Conservation (phyloP, 2,797 vertebrate species). For the Varecia variegata region DNA sequence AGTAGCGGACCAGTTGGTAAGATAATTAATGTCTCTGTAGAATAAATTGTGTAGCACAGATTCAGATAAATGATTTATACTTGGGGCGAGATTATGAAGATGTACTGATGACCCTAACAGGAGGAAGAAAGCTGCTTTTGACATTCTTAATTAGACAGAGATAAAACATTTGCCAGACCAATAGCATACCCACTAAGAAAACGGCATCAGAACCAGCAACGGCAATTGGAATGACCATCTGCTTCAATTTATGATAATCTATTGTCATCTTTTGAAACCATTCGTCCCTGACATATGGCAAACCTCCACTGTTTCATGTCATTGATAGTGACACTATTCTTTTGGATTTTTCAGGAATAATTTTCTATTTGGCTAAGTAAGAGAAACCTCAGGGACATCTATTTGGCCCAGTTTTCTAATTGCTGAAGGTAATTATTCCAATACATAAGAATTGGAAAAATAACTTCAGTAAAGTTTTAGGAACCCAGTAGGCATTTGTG, state of each 20-base stretch:
- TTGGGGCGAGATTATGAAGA: conserved; percentile 34
- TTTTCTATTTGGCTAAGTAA: background rate
- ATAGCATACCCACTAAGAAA: background rate
- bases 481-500: background rate
- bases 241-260: background rate
- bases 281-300: background rate
- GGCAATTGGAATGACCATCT: background rate
- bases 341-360: background rate
- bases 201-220: background rate
- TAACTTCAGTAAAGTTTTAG: background rate
- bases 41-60: conserved; percentile 50
- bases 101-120: background rate
- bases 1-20: conserved; percentile 24
- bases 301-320: background rate
- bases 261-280: conserved; percentile 7
- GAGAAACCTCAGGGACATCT: background rate
- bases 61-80: conserved; percentile 44
- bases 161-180: conserved; percentile 50
- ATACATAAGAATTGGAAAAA: background rate
- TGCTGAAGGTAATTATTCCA: background rate
- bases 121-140: conserved; percentile 44
- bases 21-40: conserved; percentile 56
- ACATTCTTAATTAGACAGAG: conserved; percentile 57
- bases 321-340: background rate
- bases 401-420: background rate